These are phyloP conservation scores for Nephrotoma guestfalica DNA, from an alignment of 2,888 invertebrate species.

Conservation along the genomic window DNA sequence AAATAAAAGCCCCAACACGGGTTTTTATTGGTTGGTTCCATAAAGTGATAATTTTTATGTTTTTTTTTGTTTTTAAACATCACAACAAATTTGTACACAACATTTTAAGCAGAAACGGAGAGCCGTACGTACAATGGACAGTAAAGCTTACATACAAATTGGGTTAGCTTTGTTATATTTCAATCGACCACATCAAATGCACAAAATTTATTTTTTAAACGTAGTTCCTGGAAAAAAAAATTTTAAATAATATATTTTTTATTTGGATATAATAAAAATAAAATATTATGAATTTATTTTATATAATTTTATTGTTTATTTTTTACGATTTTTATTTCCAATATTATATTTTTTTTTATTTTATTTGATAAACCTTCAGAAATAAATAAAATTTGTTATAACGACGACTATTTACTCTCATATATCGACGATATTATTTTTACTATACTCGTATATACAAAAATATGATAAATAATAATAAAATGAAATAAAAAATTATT, in stretches of 20 bases:
- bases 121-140: neutral
- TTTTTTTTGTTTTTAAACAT: neutral
- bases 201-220: neutral
- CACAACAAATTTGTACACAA: neutral
- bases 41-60: neutral
- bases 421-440: neutral
- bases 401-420: neutral
- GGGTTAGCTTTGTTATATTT: neutral
- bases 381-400: neutral
- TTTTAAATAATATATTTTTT: neutral
- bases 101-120: neutral
- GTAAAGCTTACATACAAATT: neutral
- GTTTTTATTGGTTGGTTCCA: neutral
- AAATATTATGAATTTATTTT: neutral
- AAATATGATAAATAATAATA: neutral
- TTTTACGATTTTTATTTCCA: neutral
- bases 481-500: neutral
- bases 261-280: neutral
- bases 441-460: neutral
- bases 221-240: neutral
- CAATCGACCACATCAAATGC: neutral
- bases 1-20: neutral
- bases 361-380: neutral
- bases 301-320: neutral
- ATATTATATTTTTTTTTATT: neutral